phyloP scores from a whole-genome alignment of 2,888 invertebrate species.

The Halictus quadricinctus region DNA sequence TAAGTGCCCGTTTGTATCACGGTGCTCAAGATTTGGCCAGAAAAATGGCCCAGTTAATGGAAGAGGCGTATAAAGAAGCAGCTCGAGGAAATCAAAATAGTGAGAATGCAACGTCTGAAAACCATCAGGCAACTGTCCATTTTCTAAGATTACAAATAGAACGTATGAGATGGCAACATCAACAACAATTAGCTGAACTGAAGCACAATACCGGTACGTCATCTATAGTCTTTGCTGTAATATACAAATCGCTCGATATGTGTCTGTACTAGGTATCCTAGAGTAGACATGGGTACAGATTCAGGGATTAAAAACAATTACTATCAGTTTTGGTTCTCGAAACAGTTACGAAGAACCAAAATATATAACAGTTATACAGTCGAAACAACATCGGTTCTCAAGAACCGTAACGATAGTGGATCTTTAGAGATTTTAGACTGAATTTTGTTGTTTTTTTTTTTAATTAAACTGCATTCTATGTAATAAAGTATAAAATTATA shows the following conservation, averaged over 20 bases:
- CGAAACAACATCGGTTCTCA: too few relatives aligned
- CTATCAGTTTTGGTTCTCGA: not conserved
- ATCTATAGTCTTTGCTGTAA: not conserved
- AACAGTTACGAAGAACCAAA: too few relatives aligned
- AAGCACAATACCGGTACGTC: constrained; percentile 88
- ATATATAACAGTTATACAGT: too few relatives aligned
- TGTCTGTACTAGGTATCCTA: not conserved
- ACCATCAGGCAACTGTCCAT: constrained; percentile 85
- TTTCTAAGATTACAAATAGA: constrained; percentile 88
- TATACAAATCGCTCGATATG: not conserved
- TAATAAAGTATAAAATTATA: too few relatives aligned
- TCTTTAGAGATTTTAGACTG: too few relatives aligned
- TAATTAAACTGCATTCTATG: too few relatives aligned
- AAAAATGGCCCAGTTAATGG: constrained; percentile 78
- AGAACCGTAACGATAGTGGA: too few relatives aligned
- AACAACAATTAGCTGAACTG: constrained; percentile 89
- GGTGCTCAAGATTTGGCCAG: constrained; percentile 76
- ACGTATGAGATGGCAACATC: constrained; percentile 87
- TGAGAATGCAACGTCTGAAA: constrained; percentile 65
- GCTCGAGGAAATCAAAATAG: constrained; percentile 63
- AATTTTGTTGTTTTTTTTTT: too few relatives aligned
- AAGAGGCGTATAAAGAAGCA: constrained; percentile 76
- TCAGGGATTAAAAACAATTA: not conserved
- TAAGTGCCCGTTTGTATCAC: constrained; percentile 75
- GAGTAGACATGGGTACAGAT: not conserved